These are phyloP conservation scores for Lepidurus couesii DNA, from an alignment of 1,140 invertebrate species.

Conservation along the genomic window DNA sequence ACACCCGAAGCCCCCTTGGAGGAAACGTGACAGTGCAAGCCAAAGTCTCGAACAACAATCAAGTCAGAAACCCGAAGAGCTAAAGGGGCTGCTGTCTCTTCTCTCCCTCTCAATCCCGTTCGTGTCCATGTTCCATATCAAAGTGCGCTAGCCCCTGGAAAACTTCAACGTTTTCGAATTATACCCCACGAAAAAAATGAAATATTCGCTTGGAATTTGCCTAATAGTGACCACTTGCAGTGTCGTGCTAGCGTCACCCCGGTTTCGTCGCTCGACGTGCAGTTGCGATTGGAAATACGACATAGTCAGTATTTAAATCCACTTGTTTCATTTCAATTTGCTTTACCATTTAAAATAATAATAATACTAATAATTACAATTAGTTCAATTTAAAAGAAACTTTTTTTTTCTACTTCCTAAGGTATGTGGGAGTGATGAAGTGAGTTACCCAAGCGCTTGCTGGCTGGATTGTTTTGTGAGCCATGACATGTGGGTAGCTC, in stretches of 20 bases:
- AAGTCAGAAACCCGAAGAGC: not conserved
- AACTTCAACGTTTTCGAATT: not conserved
- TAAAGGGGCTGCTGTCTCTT: not conserved
- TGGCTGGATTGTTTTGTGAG: conserved; percentile 1
- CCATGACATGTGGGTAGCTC: not conserved
- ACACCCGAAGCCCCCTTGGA: not conserved
- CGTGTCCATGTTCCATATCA: not conserved
- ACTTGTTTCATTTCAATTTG: not conserved
- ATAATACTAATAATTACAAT: too few species aligned
- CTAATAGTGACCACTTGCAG: not conserved
- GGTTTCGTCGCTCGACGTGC: not conserved
- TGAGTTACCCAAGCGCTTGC: not conserved
- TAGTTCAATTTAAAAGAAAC: too few species aligned
- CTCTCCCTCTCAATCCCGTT: not conserved
- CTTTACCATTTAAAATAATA: too few species aligned
- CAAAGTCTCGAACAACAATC: not conserved
- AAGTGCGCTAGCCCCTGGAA: not conserved
- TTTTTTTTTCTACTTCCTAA: not conserved
- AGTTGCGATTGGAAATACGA: not conserved
- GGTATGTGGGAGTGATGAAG: not conserved
- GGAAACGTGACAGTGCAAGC: conserved; percentile 9
- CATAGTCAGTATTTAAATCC: not conserved
- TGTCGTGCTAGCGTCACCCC: not conserved
- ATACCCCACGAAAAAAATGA: not conserved
- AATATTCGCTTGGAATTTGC: not conserved